Conservation (phyloP, 2,888 invertebrate species). For the Scaptomyza tumidula region DNA sequence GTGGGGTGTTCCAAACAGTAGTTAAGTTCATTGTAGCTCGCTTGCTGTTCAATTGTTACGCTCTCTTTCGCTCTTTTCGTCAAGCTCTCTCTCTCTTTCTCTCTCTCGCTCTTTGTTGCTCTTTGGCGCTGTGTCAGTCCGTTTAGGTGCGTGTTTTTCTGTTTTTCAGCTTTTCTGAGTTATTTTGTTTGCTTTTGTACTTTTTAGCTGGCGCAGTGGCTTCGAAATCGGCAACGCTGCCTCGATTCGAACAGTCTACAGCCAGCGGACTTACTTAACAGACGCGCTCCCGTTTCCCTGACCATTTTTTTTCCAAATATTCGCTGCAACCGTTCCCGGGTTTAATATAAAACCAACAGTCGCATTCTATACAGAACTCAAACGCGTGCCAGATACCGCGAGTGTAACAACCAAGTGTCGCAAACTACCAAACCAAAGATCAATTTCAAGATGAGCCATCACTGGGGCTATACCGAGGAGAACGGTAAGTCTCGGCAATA, state of each 20-base stretch:
- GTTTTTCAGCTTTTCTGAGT: constrained; percentile 29
- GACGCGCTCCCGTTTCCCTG: constrained; percentile 44
- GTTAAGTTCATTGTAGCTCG: constrained; percentile 48
- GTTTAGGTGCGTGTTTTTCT: constrained; percentile 67
- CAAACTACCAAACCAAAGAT: constrained; percentile 25
- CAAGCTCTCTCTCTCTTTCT: constrained; percentile 15
- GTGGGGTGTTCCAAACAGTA: constrained; percentile 46
- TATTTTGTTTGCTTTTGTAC: constrained; percentile 33
- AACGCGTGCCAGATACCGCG: constrained; percentile 52
- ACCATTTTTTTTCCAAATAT: background rate
- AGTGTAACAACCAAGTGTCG: constrained; percentile 49
- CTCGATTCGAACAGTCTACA: constrained; percentile 75
- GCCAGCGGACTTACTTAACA: constrained; percentile 74
- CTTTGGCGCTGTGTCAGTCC: constrained; percentile 21
- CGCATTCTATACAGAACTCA: constrained; percentile 40
- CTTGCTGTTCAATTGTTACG: constrained; percentile 30
- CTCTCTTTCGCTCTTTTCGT: constrained; percentile 37
- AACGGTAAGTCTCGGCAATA: constrained; percentile 68
- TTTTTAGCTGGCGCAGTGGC: constrained; percentile 51
- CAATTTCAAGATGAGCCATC: constrained; percentile 69
- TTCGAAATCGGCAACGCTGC: constrained; percentile 61
- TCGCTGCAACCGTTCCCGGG: constrained; percentile 27
- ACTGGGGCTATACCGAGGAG: constrained; percentile 81
- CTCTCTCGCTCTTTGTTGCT: constrained; percentile 22
- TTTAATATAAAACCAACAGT: constrained; percentile 25